Conservation (phyloP, 2,797 vertebrate species). For the Anguilla anguilla region DNA sequence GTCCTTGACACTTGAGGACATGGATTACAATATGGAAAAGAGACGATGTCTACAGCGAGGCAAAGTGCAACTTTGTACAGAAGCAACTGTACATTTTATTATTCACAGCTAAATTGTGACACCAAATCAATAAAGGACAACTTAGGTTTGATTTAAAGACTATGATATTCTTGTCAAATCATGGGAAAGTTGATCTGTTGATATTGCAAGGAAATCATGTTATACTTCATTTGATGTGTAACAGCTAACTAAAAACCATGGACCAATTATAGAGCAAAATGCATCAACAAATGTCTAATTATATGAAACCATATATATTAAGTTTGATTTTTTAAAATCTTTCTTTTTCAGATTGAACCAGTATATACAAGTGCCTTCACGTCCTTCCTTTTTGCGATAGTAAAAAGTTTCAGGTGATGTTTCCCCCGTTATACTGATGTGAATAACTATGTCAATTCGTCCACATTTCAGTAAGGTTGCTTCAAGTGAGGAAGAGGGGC, state of each 20-base stretch:
- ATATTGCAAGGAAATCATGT: not conserved
- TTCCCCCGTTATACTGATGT: not conserved
- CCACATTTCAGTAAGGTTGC: not conserved
- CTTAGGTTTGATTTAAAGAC: not conserved
- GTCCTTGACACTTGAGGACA: not conserved
- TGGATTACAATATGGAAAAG: not conserved
- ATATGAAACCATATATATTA: not conserved
- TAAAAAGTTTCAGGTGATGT: constrained; percentile 14
- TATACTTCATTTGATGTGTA: not conserved
- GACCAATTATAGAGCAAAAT: not conserved
- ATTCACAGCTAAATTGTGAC: not conserved
- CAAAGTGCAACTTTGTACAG: not conserved
- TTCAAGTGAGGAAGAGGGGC: not conserved
- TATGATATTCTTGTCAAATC: not conserved
- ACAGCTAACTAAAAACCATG: not conserved
- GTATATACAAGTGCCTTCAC: constrained; percentile 9
- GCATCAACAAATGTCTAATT: not conserved
- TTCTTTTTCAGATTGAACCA: constrained; percentile 16
- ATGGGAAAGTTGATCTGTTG: not conserved
- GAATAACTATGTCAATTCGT: not conserved
- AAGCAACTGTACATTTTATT: not conserved
- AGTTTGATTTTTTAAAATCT: not conserved
- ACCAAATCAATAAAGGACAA: not conserved
- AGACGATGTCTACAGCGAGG: not conserved
- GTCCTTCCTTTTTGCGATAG: not conserved